Evolutionary conservation across 2,797 vertebrate genomes (phyloP).

Genomic region (Smutsia gigantea): DNA sequence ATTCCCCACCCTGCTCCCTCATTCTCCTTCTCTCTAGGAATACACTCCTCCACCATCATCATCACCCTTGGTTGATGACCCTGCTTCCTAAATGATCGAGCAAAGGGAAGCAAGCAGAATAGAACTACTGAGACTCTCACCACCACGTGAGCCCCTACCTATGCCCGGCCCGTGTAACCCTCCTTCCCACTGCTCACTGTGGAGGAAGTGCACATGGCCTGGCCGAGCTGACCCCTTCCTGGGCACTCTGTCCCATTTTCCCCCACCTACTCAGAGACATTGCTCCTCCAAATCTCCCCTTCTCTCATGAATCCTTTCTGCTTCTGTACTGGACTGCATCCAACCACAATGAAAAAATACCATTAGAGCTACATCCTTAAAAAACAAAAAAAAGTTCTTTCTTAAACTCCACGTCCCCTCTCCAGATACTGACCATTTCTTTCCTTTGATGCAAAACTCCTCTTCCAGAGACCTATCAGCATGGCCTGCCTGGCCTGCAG

Average conservation of each 20-base stretch:
- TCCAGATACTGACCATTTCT: neutral
- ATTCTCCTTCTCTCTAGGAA: neutral
- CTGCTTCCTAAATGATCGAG: neutral
- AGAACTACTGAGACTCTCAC: neutral
- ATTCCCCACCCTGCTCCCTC: neutral
- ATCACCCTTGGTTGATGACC: neutral
- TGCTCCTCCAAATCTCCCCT: neutral
- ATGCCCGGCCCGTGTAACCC: accelerated
- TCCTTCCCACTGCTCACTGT: neutral
- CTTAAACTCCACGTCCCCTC: neutral
- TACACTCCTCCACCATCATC: neutral
- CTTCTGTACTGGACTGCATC: neutral
- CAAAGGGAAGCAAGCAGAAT: neutral
- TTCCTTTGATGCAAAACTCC: neutral
- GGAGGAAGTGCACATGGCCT: neutral
- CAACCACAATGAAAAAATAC: neutral
- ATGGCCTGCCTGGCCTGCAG: neutral
- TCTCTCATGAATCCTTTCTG: neutral
- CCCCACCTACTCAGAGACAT: neutral
- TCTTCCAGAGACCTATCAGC: neutral
- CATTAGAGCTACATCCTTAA: neutral
- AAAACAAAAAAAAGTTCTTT: neutral
- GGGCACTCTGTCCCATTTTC: neutral
- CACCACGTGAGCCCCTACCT: neutral
- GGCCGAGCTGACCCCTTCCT: neutral